Base-by-base conservation (phyloP, 2,113 vertebrate genomes). In the Sorex fumeus region DNA sequence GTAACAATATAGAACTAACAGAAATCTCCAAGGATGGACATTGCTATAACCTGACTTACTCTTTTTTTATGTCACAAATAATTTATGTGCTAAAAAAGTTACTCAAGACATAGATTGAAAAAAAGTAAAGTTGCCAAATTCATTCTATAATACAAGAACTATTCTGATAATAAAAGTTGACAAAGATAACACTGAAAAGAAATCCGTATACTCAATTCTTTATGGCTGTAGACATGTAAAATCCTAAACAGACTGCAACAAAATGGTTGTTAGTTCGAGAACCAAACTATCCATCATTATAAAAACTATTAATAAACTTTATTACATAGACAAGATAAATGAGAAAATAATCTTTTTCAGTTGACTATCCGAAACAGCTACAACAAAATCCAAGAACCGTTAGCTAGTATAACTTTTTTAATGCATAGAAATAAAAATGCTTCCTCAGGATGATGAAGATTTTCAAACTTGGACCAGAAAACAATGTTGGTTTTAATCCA, bases 271-370 rank as follows among this genome's bases (percentile, higher is more conserved):
- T 77, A 66, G 50, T 92, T 50, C 30, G 77, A 95, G 71, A 90
- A 72, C 92, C 7, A 80, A 92, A 40, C 9, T 72, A 80, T 69
- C 76, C 57, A 92, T 84, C 87, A 83, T 85, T 72, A 67, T 81
- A 30, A 94, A 90, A 72, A 80, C 30, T 86, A 53, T 67, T 86
- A 87, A 89, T 84, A 92, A 88, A 91, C 93, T 87, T 57, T 84
- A 91, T 87, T 62, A 77, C 53, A 67, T 30, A 80, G 69, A 75
- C 36, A 82, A 90, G 28, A 78, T 67, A 69, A 88, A 76, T 60
- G n/a, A 90, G 90, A 78, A 88, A 86, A 71, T 71, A 72, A 53
- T 77, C 18, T 92, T 92, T 40, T 88, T 89, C 79, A 88, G 69
- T 11, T 69, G 62, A 16, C 71, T 88, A n/a, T 19, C 25, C 66